Evolutionary conservation across 2,797 vertebrate genomes (phyloP), one percentile per base, ranked within the genome.

Genomic region (Cirrhinus mrigala): DNA sequence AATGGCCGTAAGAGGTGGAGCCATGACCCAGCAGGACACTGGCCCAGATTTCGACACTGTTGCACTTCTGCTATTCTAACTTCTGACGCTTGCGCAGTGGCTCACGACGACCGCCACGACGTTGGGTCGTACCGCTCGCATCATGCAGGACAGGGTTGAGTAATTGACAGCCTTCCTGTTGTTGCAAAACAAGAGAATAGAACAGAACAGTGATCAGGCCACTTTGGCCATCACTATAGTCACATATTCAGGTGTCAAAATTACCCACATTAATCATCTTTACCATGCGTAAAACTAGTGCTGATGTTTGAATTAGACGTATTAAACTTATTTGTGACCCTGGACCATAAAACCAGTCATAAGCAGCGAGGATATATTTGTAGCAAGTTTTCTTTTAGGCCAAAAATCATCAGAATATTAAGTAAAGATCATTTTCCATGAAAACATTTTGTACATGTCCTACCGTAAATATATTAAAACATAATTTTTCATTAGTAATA

Each of bases 41-140:
- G 87, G 89, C 94, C 94, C 89, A 89, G 89, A 95, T 96, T 96
- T 95, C 95, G 70, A 96, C 95, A 96, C 90, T 86, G 83, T 79
- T 92, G 89, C 91, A 96, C 95, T 96, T 96, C 95, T 95, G 92
- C 94, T 92, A 95, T 95, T 95, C 90, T 54, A 12, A 33, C 73
- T 27, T 86, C 85, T 48, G 89, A 92, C 92, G 91, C 93, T 92
- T 92, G 90, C 86, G 87, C 92, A 92, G 91, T 91, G 48, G 86
- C 85, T 89, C 88, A n/a, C 22, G 44, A 40, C 52, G 75, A 90
- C 90, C 93, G 92, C 94, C 90, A 90, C 91, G 90, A 92, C 89
- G 86, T 90, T 92, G 90, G 90, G 87, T 83, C 29, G 40, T 85
- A 89, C 86, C 66, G 58, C 82, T 89, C 87, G 33, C 79, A 89